Base-by-base conservation (phyloP, 2,888 invertebrate genomes). In the Drosophila borborema region DNA sequence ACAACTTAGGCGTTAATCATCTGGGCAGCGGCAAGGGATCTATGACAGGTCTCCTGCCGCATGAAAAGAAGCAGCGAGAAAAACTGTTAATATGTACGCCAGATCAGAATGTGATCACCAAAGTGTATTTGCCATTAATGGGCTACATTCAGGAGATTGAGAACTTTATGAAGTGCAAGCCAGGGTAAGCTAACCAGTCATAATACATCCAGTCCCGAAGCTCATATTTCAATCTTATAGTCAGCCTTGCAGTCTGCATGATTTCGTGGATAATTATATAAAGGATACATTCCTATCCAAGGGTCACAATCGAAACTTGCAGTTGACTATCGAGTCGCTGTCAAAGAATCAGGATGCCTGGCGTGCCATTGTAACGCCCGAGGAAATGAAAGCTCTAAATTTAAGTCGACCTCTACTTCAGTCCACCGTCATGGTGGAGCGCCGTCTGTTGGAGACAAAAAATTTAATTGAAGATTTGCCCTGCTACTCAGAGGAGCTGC, bases 91-190 rank as follows among this genome's bases (percentile, higher is more conserved):
- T 99, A 61, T 97, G 98, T 81, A 94, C 95, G 48, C 95, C 97
- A 7, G 95, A 96, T 92, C 95, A 96, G 51, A 95, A 95, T 81
- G 95, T 96, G 90, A 95, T 97, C 86, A 95, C 96, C 91, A 95
- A 96, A 36, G 95, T 97, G 66, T 97, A 97, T 93, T 96, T 97
- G 53, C 96, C 97, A 3, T 94, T 99, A 69, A 96, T 96, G 94
- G 95, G 95, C 70, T 97, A 98, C 82, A 96, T 97, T 75, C 95
- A 96, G 64, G 97, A 98, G 92, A 96, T 98, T 74, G 98, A 98
- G 92, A 94, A 94, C 78, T 94, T 95, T 51, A 94, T 95, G 90
- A 95, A 92, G 86, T 93, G 94, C 71, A 92, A 94, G 82, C 93
- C 94, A 31, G 94, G 95, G 95, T 95, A 88, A 91, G 92, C 10